These are phyloP conservation scores for Apantesis nais DNA, from an alignment of 2,888 invertebrate genomes.

Conservation along the genomic window DNA sequence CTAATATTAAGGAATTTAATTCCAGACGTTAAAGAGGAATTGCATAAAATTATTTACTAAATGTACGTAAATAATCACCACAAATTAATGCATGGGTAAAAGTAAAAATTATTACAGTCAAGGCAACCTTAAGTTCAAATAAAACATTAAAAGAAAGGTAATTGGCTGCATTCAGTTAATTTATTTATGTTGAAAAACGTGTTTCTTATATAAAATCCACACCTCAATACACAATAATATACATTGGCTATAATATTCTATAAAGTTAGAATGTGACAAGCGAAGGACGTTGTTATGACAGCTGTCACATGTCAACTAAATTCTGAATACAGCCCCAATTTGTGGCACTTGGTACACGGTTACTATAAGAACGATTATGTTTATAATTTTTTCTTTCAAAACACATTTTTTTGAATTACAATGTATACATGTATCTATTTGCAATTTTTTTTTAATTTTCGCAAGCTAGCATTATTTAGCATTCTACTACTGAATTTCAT, in stretches of 20 bases:
- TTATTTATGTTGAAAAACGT: background rate
- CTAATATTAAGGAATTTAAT: too few relatives aligned
- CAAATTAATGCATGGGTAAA: too few relatives aligned
- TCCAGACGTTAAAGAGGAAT: too few relatives aligned
- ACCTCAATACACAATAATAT: conserved; percentile 37
- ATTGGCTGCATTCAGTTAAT: background rate
- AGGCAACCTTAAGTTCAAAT: too few relatives aligned
- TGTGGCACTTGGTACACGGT: conserved; percentile 34
- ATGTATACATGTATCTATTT: conserved; percentile 39
- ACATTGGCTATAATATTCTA: conserved; percentile 35
- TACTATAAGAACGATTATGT: conserved; percentile 39
- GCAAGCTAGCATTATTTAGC: background rate
- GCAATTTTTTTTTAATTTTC: conserved; percentile 23
- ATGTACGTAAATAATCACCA: too few relatives aligned
- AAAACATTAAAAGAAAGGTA: too few relatives aligned
- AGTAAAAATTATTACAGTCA: too few relatives aligned
- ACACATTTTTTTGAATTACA: conserved; percentile 14
- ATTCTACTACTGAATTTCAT: background rate
- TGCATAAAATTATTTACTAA: too few relatives aligned
- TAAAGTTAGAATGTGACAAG: conserved; percentile 46
- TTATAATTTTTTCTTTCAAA: conserved; percentile 46
- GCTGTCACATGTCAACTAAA: conserved; percentile 40
- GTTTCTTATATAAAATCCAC: conserved; percentile 17
- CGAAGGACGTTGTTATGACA: conserved; percentile 47
- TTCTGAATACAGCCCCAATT: conserved; percentile 45